Percentiles rank a stretch among this genome's conserved stretches.
phyloP scores from a whole-genome alignment of 2,888 invertebrate genomes.

The Eutolmus rufibarbis region DNA sequence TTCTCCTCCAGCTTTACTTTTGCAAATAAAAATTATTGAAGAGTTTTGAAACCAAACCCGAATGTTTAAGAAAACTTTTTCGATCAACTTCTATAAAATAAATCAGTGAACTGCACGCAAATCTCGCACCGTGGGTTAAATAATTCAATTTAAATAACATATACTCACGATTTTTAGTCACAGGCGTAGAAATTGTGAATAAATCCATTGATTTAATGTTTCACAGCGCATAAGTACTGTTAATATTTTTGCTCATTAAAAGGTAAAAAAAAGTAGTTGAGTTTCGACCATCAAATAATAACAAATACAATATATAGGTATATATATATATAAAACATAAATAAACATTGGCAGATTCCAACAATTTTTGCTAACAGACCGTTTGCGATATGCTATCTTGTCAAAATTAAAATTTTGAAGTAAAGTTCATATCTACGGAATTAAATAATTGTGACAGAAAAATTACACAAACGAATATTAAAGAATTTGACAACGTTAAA shows the following conservation, averaged over 20 bases:
- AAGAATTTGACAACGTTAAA: background rate
- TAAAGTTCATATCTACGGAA: background rate
- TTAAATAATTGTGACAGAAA: background rate
- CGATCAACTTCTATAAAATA: background rate
- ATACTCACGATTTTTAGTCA: slow-evolving; percentile 17
- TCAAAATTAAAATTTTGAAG: background rate
- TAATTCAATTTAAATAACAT: background rate
- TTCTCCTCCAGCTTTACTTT: background rate
- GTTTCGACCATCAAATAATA: background rate
- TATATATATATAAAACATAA: background rate
- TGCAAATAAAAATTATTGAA: too few relatives aligned
- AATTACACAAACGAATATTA: background rate
- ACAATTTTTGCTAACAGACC: background rate
- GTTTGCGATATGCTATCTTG: background rate
- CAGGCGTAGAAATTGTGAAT: background rate
- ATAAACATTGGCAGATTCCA: background rate
- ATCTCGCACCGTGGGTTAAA: background rate
- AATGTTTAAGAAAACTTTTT: background rate
- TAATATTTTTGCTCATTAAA: background rate
- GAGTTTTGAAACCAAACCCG: too few relatives aligned
- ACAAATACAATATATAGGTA: background rate
- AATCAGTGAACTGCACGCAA: background rate
- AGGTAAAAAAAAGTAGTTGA: background rate
- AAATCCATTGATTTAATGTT: background rate
- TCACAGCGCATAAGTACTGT: background rate